phyloP scores from a whole-genome alignment of 2,888 invertebrate genomes.

The Ochropacha duplaris region DNA sequence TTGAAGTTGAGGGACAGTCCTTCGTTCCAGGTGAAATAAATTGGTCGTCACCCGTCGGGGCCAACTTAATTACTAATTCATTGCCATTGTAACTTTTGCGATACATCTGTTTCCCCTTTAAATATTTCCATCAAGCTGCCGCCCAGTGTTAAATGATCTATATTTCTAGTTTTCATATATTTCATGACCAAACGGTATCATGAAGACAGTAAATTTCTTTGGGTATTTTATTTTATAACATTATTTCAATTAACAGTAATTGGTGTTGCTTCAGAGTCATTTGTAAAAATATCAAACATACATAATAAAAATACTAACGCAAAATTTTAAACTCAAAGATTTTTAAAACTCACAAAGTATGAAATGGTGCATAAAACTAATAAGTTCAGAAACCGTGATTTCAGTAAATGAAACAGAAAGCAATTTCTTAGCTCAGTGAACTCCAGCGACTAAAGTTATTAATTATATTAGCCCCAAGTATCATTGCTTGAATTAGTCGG shows the following conservation, averaged over 20 bases:
- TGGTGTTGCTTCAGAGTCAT: no score
- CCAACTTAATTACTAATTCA: constrained; percentile 61
- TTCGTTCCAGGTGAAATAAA: constrained; percentile 30
- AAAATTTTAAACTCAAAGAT: neutral
- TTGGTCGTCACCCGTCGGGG: constrained; percentile 29
- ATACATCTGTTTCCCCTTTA: constrained; percentile 46
- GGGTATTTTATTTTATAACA: no score
- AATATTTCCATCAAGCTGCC: constrained; percentile 30
- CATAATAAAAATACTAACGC: neutral
- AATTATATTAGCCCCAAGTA: constrained; percentile 53
- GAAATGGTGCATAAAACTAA: neutral
- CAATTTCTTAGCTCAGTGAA: constrained; percentile 7
- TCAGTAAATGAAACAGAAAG: constrained; percentile 5
- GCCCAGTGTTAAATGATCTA: constrained; percentile 13
- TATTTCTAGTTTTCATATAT: neutral
- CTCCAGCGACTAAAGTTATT: constrained; percentile 28
- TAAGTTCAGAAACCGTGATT: neutral
- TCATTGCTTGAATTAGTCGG: constrained; percentile 58
- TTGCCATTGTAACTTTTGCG: constrained; percentile 50
- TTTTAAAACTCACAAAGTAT: neutral
- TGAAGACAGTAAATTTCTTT: neutral
- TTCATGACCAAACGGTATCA: neutral
- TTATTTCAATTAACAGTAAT: neutral
- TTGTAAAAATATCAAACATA: no score
- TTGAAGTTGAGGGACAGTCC: constrained; percentile 35